Base-by-base conservation (phyloP, 2,797 vertebrate genomes). In the Sternotherus odoratus region DNA sequence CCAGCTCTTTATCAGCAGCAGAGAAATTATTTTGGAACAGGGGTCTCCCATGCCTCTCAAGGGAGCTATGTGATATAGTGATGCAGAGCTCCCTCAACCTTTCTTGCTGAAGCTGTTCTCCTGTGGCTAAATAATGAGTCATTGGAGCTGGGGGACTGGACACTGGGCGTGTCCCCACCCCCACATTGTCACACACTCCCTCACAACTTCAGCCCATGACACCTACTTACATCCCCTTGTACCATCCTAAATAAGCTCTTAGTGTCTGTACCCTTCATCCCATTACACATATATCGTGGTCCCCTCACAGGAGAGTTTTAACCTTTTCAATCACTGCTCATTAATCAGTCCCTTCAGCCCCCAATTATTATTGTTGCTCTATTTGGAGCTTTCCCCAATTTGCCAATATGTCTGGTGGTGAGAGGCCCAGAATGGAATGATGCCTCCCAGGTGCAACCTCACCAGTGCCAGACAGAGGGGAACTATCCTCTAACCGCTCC, bases 251-350 rank as follows among this genome's bases (percentile, higher is more conserved):
- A 48, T 2, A 2, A 15, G 0, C 11, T 84, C 51, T 60, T 43
- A 82, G 89, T 85, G 88, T 93, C 88, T 6, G 74, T 91, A 92
- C 79, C 77, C 50, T 17, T 33, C 4, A 0, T 0, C 54, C 92
- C 86, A 91, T 82, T 72, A 4, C 78, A 13, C 79, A 0, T 0
- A 69, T 85, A 83, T 63, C 79, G 6, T 0, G 0, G 77, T 72
- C 79, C 93, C 87, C 1, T 1, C 74, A 36, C 86, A 54, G 88
- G 13, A 8, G 23, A 43, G 28, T 74, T 0, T 2, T 23, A 89
- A 39, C 92, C 69, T 15, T 3, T 8, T 48, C 36, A 60, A n/a
- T 43, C 0, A 1, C 28, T 36, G 83, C 83, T 2, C 7, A 0
- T 6, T 7, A 87, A 85, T 36, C 74, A 83, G 54, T 77, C 80